Base-by-base conservation (phyloP, 2,113 vertebrate species). In the Anthoscopus minutus region DNA sequence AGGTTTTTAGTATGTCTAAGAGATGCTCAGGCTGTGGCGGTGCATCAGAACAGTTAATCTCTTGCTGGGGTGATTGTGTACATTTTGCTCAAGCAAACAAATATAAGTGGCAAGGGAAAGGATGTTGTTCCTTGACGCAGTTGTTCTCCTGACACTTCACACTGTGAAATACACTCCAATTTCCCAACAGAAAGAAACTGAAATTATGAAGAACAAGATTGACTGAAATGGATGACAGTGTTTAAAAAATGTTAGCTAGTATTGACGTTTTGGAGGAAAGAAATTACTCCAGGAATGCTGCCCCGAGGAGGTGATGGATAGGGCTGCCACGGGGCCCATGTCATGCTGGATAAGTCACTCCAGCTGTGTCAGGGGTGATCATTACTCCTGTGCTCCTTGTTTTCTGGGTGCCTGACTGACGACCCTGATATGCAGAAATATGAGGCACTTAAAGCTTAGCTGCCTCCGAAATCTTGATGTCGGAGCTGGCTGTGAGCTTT, bases 391-490 rank as follows among this genome's bases (percentile, higher is more conserved):
- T 48, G 72, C 44, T 84, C 72, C 83, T 64, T 3, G 3, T 86
- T 86, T 88, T 64, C 86, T 83, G 71, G 42, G 64, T 70, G 67
- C 91, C 76, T 93, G 94, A 67, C 47, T 90, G 92, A 84, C 0
- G 22, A 92, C 57, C 60, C 88, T 33, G 72, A 56, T 95, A 93
- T 91, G 95, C 96, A 96, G 94, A 96, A 92, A 91, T 92, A 90
- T 37, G 83, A 91, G 56, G 76, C 80, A 74, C 86, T 96, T 78
- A 94, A 69, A 95, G 82, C 61, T 54, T 7, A 54, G 80, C 51
- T 74, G 86, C 77, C 87, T 28, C 88, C 2, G 11, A 66, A 82
- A 58, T 73, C 79, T 58, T 3, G 1, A 15, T 56, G 60, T 21
- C 2, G 7, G 86, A 88, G 50, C 79, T 50, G 66, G 58, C 76